Evolutionary conservation across 2,888 invertebrate genomes (phyloP).

Genomic region (Scrobipalpa costella): DNA sequence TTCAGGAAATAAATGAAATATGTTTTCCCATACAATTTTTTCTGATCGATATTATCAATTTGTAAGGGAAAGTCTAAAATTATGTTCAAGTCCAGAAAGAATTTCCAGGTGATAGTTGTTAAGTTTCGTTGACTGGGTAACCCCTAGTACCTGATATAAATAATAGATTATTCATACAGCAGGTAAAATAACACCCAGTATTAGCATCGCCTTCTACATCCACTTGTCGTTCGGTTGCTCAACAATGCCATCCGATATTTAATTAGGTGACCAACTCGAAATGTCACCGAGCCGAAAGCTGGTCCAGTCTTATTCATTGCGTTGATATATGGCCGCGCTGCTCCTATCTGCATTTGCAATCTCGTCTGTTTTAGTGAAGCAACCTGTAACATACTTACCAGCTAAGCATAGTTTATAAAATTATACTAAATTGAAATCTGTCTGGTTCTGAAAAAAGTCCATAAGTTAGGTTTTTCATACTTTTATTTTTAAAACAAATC

Average conservation of each 20-base stretch:
- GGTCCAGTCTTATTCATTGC: constrained; percentile 37
- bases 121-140: too few relatives aligned
- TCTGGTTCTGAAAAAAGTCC: too few relatives aligned
- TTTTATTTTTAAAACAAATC: too few relatives aligned
- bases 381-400: not conserved
- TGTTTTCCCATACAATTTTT: too few relatives aligned
- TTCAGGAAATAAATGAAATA: too few relatives aligned
- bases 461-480: not conserved
- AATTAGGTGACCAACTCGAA: constrained; percentile 54
- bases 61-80: too few relatives aligned
- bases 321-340: constrained; percentile 29
- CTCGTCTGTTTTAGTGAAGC: constrained; percentile 20
- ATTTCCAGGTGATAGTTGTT: too few relatives aligned
- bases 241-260: constrained; percentile 51
- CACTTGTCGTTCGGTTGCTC: constrained; percentile 45
- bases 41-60: too few relatives aligned
- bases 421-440: not conserved
- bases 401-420: not conserved
- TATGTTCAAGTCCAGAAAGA: too few relatives aligned
- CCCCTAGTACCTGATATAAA: too few relatives aligned
- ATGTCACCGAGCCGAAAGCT: constrained; percentile 56
- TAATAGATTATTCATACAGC: too few relatives aligned
- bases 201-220: constrained; percentile 13
- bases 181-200: not conserved
- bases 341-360: constrained; percentile 27